These are phyloP conservation scores for Poecile atricapillus DNA, from an alignment of 2,113 vertebrate genomes.

Conservation along the genomic window DNA sequence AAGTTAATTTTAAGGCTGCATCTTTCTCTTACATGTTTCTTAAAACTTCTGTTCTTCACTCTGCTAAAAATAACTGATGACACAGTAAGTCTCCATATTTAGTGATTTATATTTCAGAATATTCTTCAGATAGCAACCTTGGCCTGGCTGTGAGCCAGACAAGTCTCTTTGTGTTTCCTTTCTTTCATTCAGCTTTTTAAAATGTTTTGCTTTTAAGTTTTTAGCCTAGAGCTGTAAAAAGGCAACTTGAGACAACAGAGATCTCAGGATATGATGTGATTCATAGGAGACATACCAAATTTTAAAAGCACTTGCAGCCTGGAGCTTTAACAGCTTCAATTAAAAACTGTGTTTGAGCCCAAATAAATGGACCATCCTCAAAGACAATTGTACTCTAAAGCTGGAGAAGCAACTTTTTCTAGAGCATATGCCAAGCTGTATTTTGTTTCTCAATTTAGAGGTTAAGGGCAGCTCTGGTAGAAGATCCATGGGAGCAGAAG, in stretches of 20 bases:
- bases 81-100: background rate
- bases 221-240: conserved; percentile 31
- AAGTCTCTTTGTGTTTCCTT: background rate
- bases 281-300: background rate
- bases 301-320: conserved; percentile 13
- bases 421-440: background rate
- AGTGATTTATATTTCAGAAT: conserved; percentile 4
- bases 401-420: background rate
- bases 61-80: conserved; percentile 10
- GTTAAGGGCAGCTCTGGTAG: background rate
- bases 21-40: background rate
- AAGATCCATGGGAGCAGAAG: background rate
- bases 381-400: background rate
- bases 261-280: background rate
- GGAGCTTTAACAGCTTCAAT: background rate
- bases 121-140: conserved; percentile 8
- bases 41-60: background rate
- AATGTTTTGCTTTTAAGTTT: conserved; percentile 13
- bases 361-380: background rate
- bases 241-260: background rate
- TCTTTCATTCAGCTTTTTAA: conserved; percentile 25
- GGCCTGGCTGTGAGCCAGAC: background rate
- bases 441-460: background rate
- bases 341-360: background rate
- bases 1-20: background rate